Evolutionary conservation across 2,113 vertebrate genomes (phyloP).

Genomic region (Pleuronectes platessa): DNA sequence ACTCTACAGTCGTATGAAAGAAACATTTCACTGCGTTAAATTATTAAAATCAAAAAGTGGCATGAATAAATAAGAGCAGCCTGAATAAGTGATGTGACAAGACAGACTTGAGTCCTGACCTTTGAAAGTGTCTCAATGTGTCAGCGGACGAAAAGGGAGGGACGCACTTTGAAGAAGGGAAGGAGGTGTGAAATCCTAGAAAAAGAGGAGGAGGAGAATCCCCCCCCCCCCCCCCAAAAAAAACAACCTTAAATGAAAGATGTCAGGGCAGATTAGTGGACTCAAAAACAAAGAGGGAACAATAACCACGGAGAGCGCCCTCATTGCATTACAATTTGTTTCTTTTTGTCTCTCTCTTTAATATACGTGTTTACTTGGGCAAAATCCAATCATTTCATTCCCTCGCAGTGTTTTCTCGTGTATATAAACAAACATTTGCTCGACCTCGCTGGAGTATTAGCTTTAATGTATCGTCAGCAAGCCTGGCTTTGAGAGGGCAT

Average conservation of each 20-base stretch:
- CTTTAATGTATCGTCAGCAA: constrained; percentile 93
- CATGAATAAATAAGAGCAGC: constrained; percentile 79
- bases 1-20: constrained; percentile 73
- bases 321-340: constrained; percentile 61
- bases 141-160: constrained; percentile 48
- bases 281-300: constrained; percentile 45
- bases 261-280: constrained; percentile 43
- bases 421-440: constrained; percentile 94
- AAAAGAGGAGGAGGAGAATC: neutral
- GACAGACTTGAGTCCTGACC: constrained; percentile 75
- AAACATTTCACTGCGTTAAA: constrained; percentile 76
- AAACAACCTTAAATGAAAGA: constrained; percentile 36
- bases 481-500: constrained; percentile 92
- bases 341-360: constrained; percentile 62
- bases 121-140: constrained; percentile 72
- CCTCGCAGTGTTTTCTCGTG: constrained; percentile 83
- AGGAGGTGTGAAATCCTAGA: neutral
- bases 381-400: constrained; percentile 78
- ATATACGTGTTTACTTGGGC: constrained; percentile 70
- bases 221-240: neutral
- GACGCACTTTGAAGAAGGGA: constrained; percentile 19
- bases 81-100: constrained; percentile 80
- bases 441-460: constrained; percentile 89
- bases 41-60: constrained; percentile 80
- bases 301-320: constrained; percentile 42